Evolutionary conservation across 2,888 invertebrate genomes (phyloP).

Genomic region (Ochlodes sylvanus): DNA sequence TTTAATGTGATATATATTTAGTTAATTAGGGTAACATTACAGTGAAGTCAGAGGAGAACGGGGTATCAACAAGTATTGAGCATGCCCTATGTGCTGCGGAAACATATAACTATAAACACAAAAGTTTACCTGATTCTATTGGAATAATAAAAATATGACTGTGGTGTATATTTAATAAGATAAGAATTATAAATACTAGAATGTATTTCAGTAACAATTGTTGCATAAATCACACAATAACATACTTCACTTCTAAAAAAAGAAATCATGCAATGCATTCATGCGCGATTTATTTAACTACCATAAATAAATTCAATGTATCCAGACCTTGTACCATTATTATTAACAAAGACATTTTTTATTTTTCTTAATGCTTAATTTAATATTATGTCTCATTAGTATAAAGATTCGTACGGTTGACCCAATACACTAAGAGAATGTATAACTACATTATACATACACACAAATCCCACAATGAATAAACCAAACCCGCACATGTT

Average conservation of each 20-base stretch:
- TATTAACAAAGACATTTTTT: conserved; percentile 58
- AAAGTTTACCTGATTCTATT: conserved; percentile 43
- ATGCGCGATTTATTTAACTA: conserved; percentile 62
- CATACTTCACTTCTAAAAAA: conserved; percentile 68
- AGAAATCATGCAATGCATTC: conserved; percentile 75
- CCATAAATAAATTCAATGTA: conserved; percentile 66
- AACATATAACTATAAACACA: conserved; percentile 34
- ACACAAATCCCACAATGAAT: conserved; percentile 26
- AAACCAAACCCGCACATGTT: conserved; percentile 35
- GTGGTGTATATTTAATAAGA: conserved; percentile 31
- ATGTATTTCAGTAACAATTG: conserved; percentile 41
- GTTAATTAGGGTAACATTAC: conserved; percentile 63
- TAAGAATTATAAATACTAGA: conserved; percentile 32
- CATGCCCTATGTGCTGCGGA: conserved; percentile 79
- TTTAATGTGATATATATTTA: conserved; percentile 48
- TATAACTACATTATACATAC: conserved; percentile 36
- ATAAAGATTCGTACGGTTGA: conserved; percentile 34
- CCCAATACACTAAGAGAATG: conserved; percentile 28
- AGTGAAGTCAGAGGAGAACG: conserved; percentile 56
- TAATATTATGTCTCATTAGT: conserved; percentile 70
- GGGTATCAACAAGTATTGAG: conserved; percentile 69
- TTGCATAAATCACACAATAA: conserved; percentile 62
- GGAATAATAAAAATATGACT: conserved; percentile 28
- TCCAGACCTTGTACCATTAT: conserved; percentile 66
- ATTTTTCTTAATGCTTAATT: conserved; percentile 60